phyloP scores from a whole-genome alignment of 2,797 vertebrate genomes.

The Falco novaeseelandiae region DNA sequence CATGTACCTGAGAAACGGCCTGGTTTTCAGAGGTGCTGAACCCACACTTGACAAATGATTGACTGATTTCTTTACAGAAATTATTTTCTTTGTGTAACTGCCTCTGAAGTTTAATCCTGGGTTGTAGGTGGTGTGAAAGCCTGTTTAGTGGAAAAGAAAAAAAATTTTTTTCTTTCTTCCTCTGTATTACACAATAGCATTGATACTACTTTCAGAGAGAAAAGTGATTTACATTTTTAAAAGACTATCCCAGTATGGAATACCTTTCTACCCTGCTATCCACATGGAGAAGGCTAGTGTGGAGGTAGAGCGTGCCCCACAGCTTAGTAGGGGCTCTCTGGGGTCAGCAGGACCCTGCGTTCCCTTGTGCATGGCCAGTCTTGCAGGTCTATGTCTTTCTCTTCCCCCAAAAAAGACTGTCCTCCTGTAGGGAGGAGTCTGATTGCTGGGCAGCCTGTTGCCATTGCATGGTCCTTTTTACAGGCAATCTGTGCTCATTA shows the following conservation, averaged over 20 bases:
- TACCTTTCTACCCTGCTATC: background rate
- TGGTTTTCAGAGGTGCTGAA: slow-evolving; percentile 67
- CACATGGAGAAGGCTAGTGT: background rate
- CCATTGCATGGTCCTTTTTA: background rate
- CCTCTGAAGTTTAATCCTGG: slow-evolving; percentile 47
- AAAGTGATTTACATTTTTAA: background rate
- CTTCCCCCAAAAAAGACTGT: background rate
- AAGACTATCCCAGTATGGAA: background rate
- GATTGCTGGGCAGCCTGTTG: background rate
- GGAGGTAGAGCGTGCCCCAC: accelerated
- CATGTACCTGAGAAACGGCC: slow-evolving; percentile 50
- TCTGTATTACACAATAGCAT: slow-evolving; percentile 35
- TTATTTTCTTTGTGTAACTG: slow-evolving; percentile 31
- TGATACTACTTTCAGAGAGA: background rate
- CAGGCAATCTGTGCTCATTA: background rate
- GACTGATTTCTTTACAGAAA: slow-evolving; percentile 59
- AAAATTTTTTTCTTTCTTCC: background rate
- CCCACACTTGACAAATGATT: slow-evolving; percentile 54
- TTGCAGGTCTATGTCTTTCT: background rate
- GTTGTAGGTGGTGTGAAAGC: slow-evolving; percentile 67
- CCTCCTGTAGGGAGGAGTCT: background rate
- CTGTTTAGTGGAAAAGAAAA: slow-evolving; percentile 33
- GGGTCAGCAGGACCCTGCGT: background rate
- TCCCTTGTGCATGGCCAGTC: background rate
- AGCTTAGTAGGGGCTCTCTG: background rate